These are phyloP conservation scores for Syngnathus typhle DNA, from an alignment of 2,113 vertebrate genomes.

Conservation along the genomic window DNA sequence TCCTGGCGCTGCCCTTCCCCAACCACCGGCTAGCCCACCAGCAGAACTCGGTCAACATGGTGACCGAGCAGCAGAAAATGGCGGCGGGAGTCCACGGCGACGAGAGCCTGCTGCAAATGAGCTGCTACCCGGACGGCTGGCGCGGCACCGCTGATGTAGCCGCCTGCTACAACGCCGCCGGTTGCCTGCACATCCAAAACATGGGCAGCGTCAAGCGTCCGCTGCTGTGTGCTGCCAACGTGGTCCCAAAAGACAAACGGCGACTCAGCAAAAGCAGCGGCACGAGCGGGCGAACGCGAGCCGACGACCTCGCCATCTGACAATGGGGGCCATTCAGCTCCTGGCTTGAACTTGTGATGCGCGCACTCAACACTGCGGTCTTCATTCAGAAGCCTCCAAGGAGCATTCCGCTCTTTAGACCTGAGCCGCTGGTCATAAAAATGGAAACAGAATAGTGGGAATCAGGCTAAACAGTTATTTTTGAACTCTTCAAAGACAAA, in stretches of 20 bases:
- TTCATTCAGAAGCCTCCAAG: neutral
- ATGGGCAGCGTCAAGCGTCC: neutral
- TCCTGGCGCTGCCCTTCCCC: constrained; percentile 51
- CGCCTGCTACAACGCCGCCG: constrained; percentile 60
- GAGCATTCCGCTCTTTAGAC: neutral
- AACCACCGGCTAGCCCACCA: constrained; percentile 77
- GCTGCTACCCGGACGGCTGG: constrained; percentile 67
- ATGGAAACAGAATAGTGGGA: neutral
- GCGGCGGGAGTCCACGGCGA: constrained; percentile 58
- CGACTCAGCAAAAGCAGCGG: constrained; percentile 85
- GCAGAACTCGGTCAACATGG: constrained; percentile 86
- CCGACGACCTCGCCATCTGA: constrained; percentile 86
- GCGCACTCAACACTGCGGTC: neutral
- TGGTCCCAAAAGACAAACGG: constrained; percentile 73
- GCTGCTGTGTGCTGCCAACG: constrained; percentile 14
- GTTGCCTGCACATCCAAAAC: constrained; percentile 30
- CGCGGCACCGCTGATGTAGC: constrained; percentile 18
- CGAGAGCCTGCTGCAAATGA: constrained; percentile 75
- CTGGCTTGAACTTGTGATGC: neutral
- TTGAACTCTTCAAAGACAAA: neutral
- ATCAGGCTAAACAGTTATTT: neutral
- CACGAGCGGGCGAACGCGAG: constrained; percentile 81
- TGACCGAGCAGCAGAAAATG: constrained; percentile 75
- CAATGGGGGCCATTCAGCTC: neutral
- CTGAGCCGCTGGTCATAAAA: neutral